Percentiles rank a stretch among this genome's conserved stretches.
These are phyloP conservation scores for Mandrillus leucophaeus DNA, from an alignment of 2,113 vertebrate genomes.

Conservation along the genomic window DNA sequence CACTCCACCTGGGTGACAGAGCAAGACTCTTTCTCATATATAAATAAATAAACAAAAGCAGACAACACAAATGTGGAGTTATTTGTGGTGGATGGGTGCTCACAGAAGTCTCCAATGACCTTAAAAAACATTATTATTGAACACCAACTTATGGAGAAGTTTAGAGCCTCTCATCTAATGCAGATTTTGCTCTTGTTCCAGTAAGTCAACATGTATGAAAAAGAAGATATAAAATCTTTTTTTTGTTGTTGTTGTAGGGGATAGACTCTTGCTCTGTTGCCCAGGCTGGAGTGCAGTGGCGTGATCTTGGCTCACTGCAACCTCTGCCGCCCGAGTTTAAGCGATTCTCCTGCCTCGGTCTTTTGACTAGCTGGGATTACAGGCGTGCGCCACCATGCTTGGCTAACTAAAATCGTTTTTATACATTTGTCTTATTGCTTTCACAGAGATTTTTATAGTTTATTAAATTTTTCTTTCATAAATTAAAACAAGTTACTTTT, in stretches of 20 bases:
- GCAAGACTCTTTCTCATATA: not conserved
- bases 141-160: slow-evolving; percentile 50
- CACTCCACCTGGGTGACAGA: not conserved
- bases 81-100: slow-evolving; percentile 85
- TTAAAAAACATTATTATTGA: slow-evolving; percentile 84
- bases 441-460: not conserved
- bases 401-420: not conserved
- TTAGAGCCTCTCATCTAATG: slow-evolving; percentile 65
- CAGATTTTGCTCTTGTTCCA: slow-evolving; percentile 66
- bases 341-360: too few species aligned
- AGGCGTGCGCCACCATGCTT: too few species aligned
- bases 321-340: too few species aligned
- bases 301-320: too few species aligned
- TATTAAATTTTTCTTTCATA: not conserved
- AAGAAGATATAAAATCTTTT: not conserved
- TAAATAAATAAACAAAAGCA: not conserved
- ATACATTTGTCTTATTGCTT: not conserved
- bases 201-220: slow-evolving; percentile 65
- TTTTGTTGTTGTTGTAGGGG: too few species aligned
- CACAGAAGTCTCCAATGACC: slow-evolving; percentile 84
- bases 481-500: not conserved
- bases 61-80: slow-evolving; percentile 84
- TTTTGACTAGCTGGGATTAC: too few species aligned
- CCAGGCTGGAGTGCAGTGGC: too few species aligned
- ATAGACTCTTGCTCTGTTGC: too few species aligned